Percentiles rank a stretch among this genome's conserved stretches.
Conservation (phyloP, 2,797 vertebrate species). For the Carduelis carduelis region DNA sequence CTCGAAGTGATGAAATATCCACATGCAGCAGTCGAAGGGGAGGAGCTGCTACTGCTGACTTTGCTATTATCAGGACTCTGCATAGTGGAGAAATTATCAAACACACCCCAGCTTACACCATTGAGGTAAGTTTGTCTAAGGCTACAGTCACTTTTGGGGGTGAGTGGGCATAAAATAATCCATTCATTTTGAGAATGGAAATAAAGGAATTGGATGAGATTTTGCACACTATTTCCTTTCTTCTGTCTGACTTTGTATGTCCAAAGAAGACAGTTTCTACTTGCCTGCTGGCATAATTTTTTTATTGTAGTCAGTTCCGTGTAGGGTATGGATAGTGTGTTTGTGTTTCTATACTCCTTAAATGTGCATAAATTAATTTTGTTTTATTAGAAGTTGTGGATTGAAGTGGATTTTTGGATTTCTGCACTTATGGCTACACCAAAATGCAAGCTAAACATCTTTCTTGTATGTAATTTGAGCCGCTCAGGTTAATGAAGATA, state of each 20-base stretch:
- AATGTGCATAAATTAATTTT: neutral
- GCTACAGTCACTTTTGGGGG: neutral
- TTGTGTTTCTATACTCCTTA: neutral
- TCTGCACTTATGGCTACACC: neutral
- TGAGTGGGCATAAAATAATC: neutral
- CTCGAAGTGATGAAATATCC: constrained; percentile 70
- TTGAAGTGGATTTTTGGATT: neutral
- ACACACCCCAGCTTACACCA: constrained; percentile 82
- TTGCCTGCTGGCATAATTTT: neutral
- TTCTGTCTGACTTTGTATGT: neutral
- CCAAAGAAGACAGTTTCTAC: neutral
- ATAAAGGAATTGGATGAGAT: neutral
- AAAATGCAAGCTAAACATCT: neutral
- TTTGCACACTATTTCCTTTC: neutral
- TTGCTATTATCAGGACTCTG: constrained; percentile 77
- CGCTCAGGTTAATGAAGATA: neutral
- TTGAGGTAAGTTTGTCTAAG: constrained; percentile 81
- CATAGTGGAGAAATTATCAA: constrained; percentile 81
- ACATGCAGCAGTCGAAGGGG: constrained; percentile 63
- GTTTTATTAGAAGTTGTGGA: neutral
- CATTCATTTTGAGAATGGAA: neutral
- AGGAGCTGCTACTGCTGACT: constrained; percentile 74
- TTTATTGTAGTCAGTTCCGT: neutral
- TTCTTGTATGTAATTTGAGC: neutral
- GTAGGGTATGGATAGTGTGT: neutral